These are phyloP conservation scores for Thalassoma bifasciatum DNA, from an alignment of 2,113 vertebrate species.

Conservation along the genomic window DNA sequence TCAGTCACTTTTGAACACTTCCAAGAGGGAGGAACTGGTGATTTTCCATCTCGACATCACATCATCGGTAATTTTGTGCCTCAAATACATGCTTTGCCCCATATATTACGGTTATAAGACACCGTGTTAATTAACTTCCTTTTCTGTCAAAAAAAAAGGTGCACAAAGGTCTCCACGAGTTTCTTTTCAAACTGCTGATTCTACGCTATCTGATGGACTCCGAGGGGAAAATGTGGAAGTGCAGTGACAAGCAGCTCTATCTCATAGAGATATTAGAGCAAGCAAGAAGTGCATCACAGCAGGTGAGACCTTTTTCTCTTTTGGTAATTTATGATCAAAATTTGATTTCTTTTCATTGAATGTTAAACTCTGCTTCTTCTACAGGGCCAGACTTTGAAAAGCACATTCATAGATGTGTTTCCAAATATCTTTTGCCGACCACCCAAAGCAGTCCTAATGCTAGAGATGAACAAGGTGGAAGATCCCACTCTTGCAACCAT, in stretches of 20 bases:
- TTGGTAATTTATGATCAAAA: background rate
- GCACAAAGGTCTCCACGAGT: constrained; percentile 87
- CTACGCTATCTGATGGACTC: constrained; percentile 88
- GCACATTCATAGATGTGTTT: constrained; percentile 88
- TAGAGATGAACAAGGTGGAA: constrained; percentile 71
- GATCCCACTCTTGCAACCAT: background rate
- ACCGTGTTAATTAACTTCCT: constrained; percentile 5
- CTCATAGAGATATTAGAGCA: constrained; percentile 88
- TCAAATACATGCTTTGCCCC: background rate
- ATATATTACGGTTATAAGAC: background rate
- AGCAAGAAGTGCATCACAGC: constrained; percentile 59
- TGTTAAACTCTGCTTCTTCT: constrained; percentile 16
- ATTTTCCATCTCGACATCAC: constrained; percentile 95
- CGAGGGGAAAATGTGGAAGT: constrained; percentile 91
- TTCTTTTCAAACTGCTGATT: constrained; percentile 93
- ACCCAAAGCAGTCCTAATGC: constrained; percentile 90
- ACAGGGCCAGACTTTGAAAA: constrained; percentile 66
- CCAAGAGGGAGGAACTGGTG: constrained; percentile 72
- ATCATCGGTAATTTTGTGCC: constrained; percentile 86
- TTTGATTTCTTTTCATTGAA: background rate
- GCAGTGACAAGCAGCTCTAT: constrained; percentile 88
- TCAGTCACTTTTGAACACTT: constrained; percentile 77
- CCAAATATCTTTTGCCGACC: constrained; percentile 89
- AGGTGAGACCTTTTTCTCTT: constrained; percentile 71
- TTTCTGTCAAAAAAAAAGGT: constrained; percentile 82